Base-by-base conservation (phyloP, 2,888 invertebrate species). In the Aspidapion aeneum region DNA sequence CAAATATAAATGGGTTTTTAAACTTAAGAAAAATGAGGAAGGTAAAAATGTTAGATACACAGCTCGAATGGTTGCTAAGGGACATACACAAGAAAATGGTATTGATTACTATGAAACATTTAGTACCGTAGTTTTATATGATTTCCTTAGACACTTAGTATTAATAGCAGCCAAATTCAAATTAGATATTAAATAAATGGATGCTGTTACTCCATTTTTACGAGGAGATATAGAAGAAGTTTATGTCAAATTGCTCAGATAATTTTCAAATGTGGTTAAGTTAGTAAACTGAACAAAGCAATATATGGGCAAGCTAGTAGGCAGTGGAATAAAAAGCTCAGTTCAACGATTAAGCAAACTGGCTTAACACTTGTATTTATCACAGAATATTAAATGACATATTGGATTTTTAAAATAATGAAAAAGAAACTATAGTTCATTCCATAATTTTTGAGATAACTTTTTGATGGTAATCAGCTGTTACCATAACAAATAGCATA, bases 181-280 rank as follows among this genome's bases (percentile, higher is more conserved):
- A 21, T 20, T 52, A 21, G 21, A 52, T 2, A 63, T 61, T 16
- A 54, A 35, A 50, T 61, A 63, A 50, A 61, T 62, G 55, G 64
- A 64, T 58, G 59, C 62, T 9, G 62, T 58, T 21, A 62, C 62
- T 50, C 58, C 58, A 17, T 64, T 64, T 50, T 48, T 63, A 16
- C 62, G 62, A 62, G 62, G 64, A 50, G 57, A 35, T 62, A 57
- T 65, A 58, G 58, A 61, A 48, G 52, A 22, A 17, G 49, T 61
- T 20, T 61, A 35, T 58, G 58, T 62, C 58, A 55, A 58, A 58
- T 21, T 51, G 22, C 62, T 52, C n/a, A 58, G 58, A 7, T 18
- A 21, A 16, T 19, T 9, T 54, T 5, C 9, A 9, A 49, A 54
- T 9, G 22, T 55, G 18, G n/a, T 35, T 20, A 50, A 16, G 50